Evolutionary conservation across 2,888 invertebrate species (phyloP).

Genomic region (Congeria kusceri): DNA sequence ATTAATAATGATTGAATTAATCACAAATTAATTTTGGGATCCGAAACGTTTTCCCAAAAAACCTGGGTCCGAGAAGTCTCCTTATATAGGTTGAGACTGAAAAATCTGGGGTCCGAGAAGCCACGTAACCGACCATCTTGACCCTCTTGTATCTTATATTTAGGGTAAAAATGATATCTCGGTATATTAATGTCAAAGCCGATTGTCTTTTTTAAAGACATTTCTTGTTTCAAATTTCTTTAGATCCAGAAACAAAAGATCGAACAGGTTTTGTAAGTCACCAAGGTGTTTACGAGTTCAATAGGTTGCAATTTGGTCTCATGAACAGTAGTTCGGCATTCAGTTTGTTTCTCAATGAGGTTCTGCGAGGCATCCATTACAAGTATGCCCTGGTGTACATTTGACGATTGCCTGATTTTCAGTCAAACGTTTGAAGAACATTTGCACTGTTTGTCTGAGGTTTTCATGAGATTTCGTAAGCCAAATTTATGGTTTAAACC

Average conservation of each 20-base stretch:
- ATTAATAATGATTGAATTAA: no score
- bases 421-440: conserved; percentile 54
- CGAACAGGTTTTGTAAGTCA: conserved; percentile 60
- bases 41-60: no score
- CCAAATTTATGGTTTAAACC: conserved; percentile 61
- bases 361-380: conserved; percentile 57
- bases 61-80: no score
- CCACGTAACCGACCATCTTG: no score
- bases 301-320: conserved; percentile 59
- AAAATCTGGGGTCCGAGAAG: no score
- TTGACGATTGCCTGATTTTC: conserved; percentile 65
- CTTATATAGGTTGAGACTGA: no score
- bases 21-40: no score
- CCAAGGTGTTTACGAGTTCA: conserved; percentile 54
- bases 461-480: conserved; percentile 51
- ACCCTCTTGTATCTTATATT: no score
- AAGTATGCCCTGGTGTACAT: conserved; percentile 58
- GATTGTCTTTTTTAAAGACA: no score
- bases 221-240: conserved; percentile 18
- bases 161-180: no score
- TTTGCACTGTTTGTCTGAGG: conserved; percentile 43
- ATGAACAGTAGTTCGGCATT: conserved; percentile 52
- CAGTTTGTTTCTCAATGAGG: conserved; percentile 49
- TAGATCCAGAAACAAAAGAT: conserved; percentile 32
- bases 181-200: no score